Base-by-base conservation (phyloP, 92 coral and sea anemone species). In the Palythoa heliodiscus region DNA sequence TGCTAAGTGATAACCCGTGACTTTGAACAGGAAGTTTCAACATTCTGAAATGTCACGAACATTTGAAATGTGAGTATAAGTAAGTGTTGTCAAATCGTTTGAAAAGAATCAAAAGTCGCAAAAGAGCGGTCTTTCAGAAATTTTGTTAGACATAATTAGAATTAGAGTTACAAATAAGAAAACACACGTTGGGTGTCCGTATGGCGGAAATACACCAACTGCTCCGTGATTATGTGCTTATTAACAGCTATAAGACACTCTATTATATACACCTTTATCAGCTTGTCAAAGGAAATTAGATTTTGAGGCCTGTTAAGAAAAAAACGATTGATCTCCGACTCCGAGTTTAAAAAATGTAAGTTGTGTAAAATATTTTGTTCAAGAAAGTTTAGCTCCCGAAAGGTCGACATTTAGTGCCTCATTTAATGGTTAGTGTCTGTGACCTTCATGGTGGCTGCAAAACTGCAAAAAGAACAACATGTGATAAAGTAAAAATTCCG, bases 91-190 rank as follows among this genome's bases (percentile, higher is more conserved):
- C 43, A 15, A 38, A 38, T 40, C 9, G 16, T 29, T 20, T 61
- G 37, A 47, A 35, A 24, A 5, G 16, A 58, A 10, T 37, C 43
- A 11, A 19, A 78, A 60, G 5, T 58, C 53, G 39, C 11, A 19
- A 17, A 61, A 20, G 11, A 43, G 55, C 71, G 60, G 57, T 43
- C 17, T 19, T 60, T 23, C 25, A 77, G 10, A 64, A 25, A 20
- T 10, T 15, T 19, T 29, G 14, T 38, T 16, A 19, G 52, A 58
- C 35, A 5, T 38, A 78, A 78, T 78, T 78, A 60, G 57, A 11
- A 55, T 58, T 60, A 78, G 53, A 78, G 83, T 78, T 78, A 78
- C 83, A 70, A 16, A 61, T 48, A 60, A 35, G 70, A 78, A 38
- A 61, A 68, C 83, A 78, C 52, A 78, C 83, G 10, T 58, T 38